Percentiles rank a stretch among this genome's conserved stretches.
phyloP scores from a whole-genome alignment of 2,888 invertebrate species.

The Tigriopus californicus region DNA sequence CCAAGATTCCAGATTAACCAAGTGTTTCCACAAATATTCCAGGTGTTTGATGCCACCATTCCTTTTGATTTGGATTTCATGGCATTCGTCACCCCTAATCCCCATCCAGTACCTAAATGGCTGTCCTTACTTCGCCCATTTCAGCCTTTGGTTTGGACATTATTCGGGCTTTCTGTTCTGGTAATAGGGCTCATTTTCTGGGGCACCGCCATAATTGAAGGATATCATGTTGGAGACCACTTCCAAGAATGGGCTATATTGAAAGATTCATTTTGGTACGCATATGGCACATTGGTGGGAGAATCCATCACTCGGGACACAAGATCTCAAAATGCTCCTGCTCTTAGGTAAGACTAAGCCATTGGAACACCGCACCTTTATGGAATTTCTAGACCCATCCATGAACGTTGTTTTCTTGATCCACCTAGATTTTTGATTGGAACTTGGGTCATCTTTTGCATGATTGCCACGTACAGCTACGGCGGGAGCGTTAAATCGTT shows the following conservation, averaged over 20 bases:
- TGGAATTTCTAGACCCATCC: too few species aligned
- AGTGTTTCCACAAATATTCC: neutral
- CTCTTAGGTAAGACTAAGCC: neutral
- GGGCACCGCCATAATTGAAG: neutral
- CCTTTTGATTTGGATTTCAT: constrained; percentile 1
- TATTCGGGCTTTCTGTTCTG: neutral
- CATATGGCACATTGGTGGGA: constrained; percentile 7
- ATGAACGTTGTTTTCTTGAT: too few species aligned
- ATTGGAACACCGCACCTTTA: too few species aligned
- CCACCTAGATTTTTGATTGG: neutral
- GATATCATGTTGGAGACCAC: neutral
- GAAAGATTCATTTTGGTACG: constrained; percentile 7
- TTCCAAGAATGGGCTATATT: neutral
- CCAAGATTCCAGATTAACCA: too few species aligned
- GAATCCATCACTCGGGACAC: constrained; percentile 6
- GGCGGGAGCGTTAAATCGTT: constrained; percentile 7
- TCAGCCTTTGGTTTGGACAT: constrained; percentile 1
- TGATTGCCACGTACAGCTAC: neutral
- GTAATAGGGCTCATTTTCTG: neutral
- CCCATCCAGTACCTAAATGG: neutral
- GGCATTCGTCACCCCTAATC: constrained; percentile 7
- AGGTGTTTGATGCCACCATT: neutral
- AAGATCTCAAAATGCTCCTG: neutral
- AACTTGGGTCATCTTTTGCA: neutral
- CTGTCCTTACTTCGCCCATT: constrained; percentile 6